These are phyloP conservation scores for Rhopilema esculentum DNA, from an alignment of 30 jellyfish, hydroid and myxozoan genomes.

Conservation along the genomic window DNA sequence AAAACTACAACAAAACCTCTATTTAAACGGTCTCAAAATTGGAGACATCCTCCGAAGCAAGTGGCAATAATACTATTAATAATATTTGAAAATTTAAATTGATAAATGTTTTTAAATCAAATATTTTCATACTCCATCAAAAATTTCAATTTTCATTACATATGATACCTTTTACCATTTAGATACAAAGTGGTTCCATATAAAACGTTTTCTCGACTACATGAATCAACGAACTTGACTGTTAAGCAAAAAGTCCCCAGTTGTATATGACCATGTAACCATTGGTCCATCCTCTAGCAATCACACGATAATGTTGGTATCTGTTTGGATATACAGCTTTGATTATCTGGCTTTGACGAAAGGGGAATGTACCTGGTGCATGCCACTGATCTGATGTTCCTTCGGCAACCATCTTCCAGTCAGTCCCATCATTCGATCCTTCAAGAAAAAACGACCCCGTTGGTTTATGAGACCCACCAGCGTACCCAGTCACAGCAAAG, in stretches of 20 bases:
- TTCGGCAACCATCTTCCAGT: slow-evolving; percentile 45
- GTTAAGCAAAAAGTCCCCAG: slow-evolving; percentile 38
- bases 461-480: slow-evolving; percentile 42
- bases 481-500: slow-evolving; percentile 37
- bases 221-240: not conserved
- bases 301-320: slow-evolving; percentile 30
- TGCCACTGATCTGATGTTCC: slow-evolving; percentile 13
- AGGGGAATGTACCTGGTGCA: slow-evolving; percentile 35
- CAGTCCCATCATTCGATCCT: slow-evolving; percentile 33
- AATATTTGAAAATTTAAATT: too few species aligned
- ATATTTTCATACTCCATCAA: too few species aligned
- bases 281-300: slow-evolving; percentile 65
- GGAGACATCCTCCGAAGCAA: too few species aligned
- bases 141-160: too few species aligned
- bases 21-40: too few species aligned
- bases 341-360: slow-evolving; percentile 18
- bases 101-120: too few species aligned
- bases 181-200: too few species aligned
- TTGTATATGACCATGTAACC: slow-evolving; percentile 25
- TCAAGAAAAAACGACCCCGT: slow-evolving; percentile 26
- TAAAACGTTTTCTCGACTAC: too few species aligned
- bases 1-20: too few species aligned
- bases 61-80: too few species aligned
- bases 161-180: too few species aligned
- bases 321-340: slow-evolving; percentile 22